Conservation (phyloP, 2,797 vertebrate species). For the Peromyscus eremicus region DNA sequence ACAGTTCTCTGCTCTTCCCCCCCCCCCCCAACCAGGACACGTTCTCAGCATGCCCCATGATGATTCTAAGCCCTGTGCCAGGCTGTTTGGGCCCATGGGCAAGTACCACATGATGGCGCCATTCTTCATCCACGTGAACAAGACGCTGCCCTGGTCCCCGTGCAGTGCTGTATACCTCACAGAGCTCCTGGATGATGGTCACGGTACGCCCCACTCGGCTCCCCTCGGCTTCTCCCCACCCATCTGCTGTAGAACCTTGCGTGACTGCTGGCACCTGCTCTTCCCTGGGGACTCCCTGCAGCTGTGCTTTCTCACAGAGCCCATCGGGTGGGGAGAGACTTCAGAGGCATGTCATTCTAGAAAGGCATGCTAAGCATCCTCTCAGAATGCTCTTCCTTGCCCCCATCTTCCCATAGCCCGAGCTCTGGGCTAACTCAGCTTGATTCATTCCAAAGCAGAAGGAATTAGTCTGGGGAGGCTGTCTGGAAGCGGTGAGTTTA, state of each 20-base stretch:
- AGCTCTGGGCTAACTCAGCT: background rate
- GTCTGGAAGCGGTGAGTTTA: constrained; percentile 2
- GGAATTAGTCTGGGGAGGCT: background rate
- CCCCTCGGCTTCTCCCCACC: background rate
- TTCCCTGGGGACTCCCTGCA: background rate
- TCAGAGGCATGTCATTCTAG: background rate
- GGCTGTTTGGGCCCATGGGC: constrained; percentile 93
- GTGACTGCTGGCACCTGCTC: background rate
- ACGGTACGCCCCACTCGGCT: constrained; percentile 88
- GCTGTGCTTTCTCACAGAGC: constrained; percentile 68
- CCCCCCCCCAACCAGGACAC: constrained; percentile 90
- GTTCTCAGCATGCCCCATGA: constrained; percentile 98
- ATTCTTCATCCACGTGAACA: constrained; percentile 94
- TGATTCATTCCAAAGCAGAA: background rate
- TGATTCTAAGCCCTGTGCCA: constrained; percentile 95
- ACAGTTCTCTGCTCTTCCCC: background rate
- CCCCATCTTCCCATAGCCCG: background rate
- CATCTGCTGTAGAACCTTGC: background rate
- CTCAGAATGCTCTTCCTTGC: background rate
- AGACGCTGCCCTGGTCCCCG: constrained; percentile 95
- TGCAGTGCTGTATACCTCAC: constrained; percentile 97
- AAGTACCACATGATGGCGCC: constrained; percentile 96
- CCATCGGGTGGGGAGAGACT: background rate
- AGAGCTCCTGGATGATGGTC: constrained; percentile 96
- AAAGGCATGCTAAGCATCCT: constrained; percentile 10